Evolutionary conservation across 1,140 invertebrate species (phyloP).

Genomic region (Cydia strobilella): DNA sequence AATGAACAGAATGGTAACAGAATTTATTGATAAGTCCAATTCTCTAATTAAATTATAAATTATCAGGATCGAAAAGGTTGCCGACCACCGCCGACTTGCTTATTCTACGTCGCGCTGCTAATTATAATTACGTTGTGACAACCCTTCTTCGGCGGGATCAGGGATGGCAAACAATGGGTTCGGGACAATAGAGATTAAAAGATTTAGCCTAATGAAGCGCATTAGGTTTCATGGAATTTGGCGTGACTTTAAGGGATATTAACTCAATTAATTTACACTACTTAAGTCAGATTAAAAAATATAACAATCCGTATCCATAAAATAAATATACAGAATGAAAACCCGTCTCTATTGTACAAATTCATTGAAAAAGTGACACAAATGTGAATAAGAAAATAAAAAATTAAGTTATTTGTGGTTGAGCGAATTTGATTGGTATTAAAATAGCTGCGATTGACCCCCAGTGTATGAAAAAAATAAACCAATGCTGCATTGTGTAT

Average conservation of each 20-base stretch:
- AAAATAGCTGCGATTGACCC: constrained; percentile 2
- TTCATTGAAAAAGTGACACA: not conserved
- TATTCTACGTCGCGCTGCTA: not conserved
- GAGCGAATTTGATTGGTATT: not conserved
- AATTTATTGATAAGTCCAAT: not conserved
- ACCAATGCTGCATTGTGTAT: constrained; percentile 21
- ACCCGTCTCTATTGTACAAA: too few relatives aligned
- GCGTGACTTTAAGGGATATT: not conserved
- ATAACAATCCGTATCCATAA: not conserved
- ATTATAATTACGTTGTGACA: constrained; percentile 22
- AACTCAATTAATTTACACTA: not conserved
- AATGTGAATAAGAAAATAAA: not conserved
- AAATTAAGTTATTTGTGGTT: too few relatives aligned
- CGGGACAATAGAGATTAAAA: constrained; percentile 27
- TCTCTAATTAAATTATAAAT: constrained; percentile 3
- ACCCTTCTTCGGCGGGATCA: constrained; percentile 5
- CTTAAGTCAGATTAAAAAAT: not conserved
- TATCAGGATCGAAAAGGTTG: constrained; percentile 9
- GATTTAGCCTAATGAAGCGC: constrained; percentile 22
- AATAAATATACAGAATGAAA: not conserved
- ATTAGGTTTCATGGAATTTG: constrained; percentile 20
- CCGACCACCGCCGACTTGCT: not conserved
- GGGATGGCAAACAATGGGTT: constrained; percentile 18
- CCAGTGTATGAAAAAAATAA: not conserved
- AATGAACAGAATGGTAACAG: not conserved